Base-by-base conservation (phyloP, 2,797 vertebrate genomes). In the Trematomus bernacchii region DNA sequence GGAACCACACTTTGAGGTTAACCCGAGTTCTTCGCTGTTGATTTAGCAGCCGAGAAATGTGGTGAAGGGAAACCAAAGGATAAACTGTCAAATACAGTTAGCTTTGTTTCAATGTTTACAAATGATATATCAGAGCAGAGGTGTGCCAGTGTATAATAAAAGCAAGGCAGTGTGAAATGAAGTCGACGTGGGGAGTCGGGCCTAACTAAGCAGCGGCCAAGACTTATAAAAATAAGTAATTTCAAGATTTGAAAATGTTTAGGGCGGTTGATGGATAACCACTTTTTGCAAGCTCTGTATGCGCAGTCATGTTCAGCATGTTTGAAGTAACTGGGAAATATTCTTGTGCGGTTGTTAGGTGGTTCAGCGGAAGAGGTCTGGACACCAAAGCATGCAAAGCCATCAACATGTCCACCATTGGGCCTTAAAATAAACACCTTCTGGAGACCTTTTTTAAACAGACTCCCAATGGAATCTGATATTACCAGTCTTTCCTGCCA, bases 381-480 rank as follows among this genome's bases (percentile, higher is more conserved):
- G 65, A 87, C 66, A 67, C 82, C 68, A 50, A 89, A 81, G 79
- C 84, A 89, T 64, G 84, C 81, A 83, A 75, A 50, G 87, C 74
- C 85, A 87, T 84, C 77, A 79, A 89, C 87, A 82, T 91, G 89
- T 86, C 87, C 80, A 71, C 79, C 71, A 80, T 46, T 64, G 76
- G 66, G 71, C 74, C 87, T 89, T 90, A 91, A 94, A 92, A 92
- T 93, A 91, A 94, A 92, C 86, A 80, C 80, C 79, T 82, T 84
- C 66, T 70, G 73, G 40, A 82, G 83, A 85, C 77, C 73, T 68
- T 89, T 37, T 89, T 88, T 76, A 88, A 91, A 92, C 67, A 82
- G 76, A 67, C 88, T 83, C 84, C 82, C 67, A 52, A 66, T 80
- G 90, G 90, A 92, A 92, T 90, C 86, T 81, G 88, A 93, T 90